Percentiles rank a stretch among this genome's conserved stretches.
These are phyloP conservation scores for Argynnis bischoffii DNA, from an alignment of 2,888 invertebrate species.

Conservation along the genomic window DNA sequence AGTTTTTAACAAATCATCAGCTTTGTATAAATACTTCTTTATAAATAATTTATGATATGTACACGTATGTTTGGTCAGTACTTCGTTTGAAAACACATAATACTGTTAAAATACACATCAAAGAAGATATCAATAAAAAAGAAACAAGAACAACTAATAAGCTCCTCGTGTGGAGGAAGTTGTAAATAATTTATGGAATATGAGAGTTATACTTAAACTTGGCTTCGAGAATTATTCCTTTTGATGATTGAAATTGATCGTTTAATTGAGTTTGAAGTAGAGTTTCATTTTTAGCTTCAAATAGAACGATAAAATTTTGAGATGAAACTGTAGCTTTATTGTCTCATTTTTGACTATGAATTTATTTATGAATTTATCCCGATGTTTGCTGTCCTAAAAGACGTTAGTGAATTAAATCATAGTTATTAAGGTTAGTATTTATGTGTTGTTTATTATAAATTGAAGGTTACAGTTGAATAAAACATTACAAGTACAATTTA, in stretches of 20 bases:
- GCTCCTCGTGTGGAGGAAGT: conserved; percentile 29
- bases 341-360: no score
- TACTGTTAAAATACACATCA: conserved; percentile 16
- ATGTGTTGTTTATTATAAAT: no score
- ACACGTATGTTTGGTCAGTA: conserved; percentile 5
- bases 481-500: neutral
- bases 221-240: conserved; percentile 22
- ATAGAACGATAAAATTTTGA: neutral
- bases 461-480: neutral
- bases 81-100: conserved; percentile 23
- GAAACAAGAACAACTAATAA: conserved; percentile 26
- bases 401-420: no score
- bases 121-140: conserved; percentile 17
- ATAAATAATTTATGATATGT: neutral
- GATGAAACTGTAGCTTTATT: neutral
- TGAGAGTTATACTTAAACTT: conserved; percentile 21
- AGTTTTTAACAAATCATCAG: no score
- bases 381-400: no score
- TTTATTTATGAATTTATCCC: no score
- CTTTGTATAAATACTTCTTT: no score
- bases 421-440: no score
- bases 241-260: conserved; percentile 35
- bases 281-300: neutral
- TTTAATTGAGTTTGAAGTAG: conserved; percentile 7
- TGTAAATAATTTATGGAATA: conserved; percentile 37